Evolutionary conservation across 2,113 vertebrate genomes (phyloP).

Genomic region (Caracal caracal): DNA sequence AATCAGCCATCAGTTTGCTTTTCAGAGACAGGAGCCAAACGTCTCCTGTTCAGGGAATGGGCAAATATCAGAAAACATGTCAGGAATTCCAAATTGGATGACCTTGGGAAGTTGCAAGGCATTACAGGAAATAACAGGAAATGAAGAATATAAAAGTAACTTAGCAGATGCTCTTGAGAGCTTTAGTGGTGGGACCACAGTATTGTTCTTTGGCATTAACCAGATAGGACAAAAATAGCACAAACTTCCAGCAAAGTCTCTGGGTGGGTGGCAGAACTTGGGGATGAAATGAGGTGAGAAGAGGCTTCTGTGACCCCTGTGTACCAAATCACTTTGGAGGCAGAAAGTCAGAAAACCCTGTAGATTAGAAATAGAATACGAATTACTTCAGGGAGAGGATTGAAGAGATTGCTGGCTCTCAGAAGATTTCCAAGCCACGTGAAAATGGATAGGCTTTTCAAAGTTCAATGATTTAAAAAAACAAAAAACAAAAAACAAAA

Average conservation of each 20-base stretch:
- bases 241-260: conserved; percentile 13
- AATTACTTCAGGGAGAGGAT: conserved; percentile 33
- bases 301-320: conserved; percentile 53
- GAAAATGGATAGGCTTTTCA: conserved; percentile 57
- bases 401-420: conserved; percentile 42
- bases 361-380: conserved; percentile 60
- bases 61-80: conserved; percentile 8
- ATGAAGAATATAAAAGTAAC: conserved; percentile 4
- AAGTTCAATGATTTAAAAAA: conserved; percentile 20
- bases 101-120: neutral
- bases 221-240: conserved; percentile 54
- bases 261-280: neutral
- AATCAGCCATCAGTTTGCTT: neutral
- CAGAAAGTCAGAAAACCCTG: conserved; percentile 57
- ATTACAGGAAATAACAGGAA: neutral
- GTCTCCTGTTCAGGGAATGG: neutral
- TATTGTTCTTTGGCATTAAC: conserved; percentile 39
- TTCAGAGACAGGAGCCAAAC: neutral
- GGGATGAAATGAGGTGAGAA: conserved; percentile 44
- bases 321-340: conserved; percentile 37
- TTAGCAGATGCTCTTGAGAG: neutral
- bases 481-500: neutral
- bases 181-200: neutral
- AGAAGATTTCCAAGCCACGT: conserved; percentile 17
- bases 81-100: neutral